Base-by-base conservation (phyloP, 2,797 vertebrate genomes). In the Lepus townsendii region DNA sequence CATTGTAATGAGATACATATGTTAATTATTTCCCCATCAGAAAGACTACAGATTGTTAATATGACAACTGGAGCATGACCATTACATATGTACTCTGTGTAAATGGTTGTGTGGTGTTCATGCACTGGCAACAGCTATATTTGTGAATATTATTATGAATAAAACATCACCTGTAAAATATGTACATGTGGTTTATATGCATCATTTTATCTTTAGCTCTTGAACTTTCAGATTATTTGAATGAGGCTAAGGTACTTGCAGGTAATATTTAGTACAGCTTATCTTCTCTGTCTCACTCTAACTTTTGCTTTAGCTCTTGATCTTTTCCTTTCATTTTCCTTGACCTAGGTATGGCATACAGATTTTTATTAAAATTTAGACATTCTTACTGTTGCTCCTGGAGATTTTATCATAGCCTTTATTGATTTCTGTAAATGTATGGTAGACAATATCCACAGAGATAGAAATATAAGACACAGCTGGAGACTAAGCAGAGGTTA, bases 21-120 rank as follows among this genome's bases (percentile, higher is more conserved):
- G 80, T 24, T 94, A 91, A 91, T 79, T 83, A 66, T 50, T 94
- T 62, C 50, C 20, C 35, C 13, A 50, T 83, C 17, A 1, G 9
- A 82, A 82, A 90, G n/a, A 65, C 47, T 35, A 35, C 85, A 54
- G 4, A 72, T 87, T 86, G 96, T 93, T 95, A 96, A 57, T 38
- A 52, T 89, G 50, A 83, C 38, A 79, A 76, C n/a, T 68, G 72
- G 93, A 95, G 71, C 62, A 22, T 89, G 75, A 71, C n/a, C 86
- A 32, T 83, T 86, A 60, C 63, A 92, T 62, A 52, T 32, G 60
- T 69, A 88, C 79, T 93, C 91, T 95, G 87, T 84, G 57, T 91
- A 77, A 87, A 80, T 52, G 2, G 5, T 73, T 63, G 22, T 7
- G 77, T n/a, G 7, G 11, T 93, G 12, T 24, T 62, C 71, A 16